Evolutionary conservation across 2,797 vertebrate genomes (phyloP).

Genomic region (Lerista edwardsae): DNA sequence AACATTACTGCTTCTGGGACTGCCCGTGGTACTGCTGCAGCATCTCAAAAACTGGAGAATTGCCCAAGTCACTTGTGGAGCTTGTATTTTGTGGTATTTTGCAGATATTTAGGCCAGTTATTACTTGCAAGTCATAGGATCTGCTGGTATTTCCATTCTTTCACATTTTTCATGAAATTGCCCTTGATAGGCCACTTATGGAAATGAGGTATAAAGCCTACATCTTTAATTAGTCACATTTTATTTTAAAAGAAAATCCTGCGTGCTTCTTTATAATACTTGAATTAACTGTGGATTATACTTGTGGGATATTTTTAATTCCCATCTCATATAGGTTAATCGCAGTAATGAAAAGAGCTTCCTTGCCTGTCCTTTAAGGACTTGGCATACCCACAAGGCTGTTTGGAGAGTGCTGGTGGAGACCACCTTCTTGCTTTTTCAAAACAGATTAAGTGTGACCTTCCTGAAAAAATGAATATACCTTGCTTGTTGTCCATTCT

Average conservation of each 20-base stretch:
- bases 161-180: neutral
- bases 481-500: conserved; percentile 10
- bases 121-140: neutral
- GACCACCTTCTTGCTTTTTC: conserved; percentile 9
- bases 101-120: neutral
- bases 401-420: conserved; percentile 10
- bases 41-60: neutral
- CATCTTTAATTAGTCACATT: conserved; percentile 37
- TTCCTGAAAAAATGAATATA: conserved; percentile 31
- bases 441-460: conserved; percentile 41
- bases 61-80: neutral
- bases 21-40: too few relatives aligned
- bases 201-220: conserved; percentile 26
- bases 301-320: conserved; percentile 32
- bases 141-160: neutral
- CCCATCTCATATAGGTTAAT: conserved; percentile 40
- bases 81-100: conserved; percentile 6
- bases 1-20: neutral
- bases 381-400: conserved; percentile 48
- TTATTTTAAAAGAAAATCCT: conserved; percentile 44
- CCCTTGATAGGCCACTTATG: conserved; percentile 11
- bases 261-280: conserved; percentile 9
- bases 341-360: conserved; percentile 48
- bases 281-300: conserved; percentile 19
- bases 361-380: conserved; percentile 43